phyloP scores from a whole-genome alignment of 35 echinoderm and acorn worm species.

The Heliocidaris tuberculata region DNA sequence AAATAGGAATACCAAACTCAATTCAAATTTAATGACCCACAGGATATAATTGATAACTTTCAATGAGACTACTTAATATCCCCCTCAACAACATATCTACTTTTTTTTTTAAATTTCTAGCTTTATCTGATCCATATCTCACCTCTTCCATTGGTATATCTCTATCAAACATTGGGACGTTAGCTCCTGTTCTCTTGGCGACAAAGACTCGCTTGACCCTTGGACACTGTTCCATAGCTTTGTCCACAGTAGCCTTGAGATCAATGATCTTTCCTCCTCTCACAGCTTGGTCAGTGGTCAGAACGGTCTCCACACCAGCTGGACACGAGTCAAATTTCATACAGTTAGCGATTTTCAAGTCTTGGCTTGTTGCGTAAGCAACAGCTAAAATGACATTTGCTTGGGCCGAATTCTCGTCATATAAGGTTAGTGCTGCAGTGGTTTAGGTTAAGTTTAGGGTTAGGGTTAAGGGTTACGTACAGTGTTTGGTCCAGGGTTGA shows the following conservation, averaged over 20 bases:
- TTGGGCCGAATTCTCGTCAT: not conserved
- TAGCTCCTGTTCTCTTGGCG: slow-evolving; percentile 74
- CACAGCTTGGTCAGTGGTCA: slow-evolving; percentile 92
- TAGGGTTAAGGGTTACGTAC: not conserved
- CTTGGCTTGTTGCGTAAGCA: not conserved
- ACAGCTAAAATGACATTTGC: not conserved
- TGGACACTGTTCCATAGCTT: slow-evolving; percentile 76
- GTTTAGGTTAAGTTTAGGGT: not conserved
- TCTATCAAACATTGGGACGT: slow-evolving; percentile 58
- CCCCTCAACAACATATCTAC: no score
- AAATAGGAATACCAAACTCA: no score
- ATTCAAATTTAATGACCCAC: no score
- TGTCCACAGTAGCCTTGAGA: slow-evolving; percentile 87
- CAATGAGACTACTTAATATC: no score
- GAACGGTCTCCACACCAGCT: slow-evolving; percentile 87
- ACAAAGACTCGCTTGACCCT: slow-evolving; percentile 92
- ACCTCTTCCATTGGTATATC: slow-evolving; percentile 99
- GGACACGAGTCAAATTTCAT: slow-evolving; percentile 19
- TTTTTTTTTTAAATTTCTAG: no score
- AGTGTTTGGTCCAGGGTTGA: no score
- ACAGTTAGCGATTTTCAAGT: not conserved
- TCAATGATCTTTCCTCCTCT: slow-evolving; percentile 92
- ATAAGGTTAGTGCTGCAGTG: not conserved
- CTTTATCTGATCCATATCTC: not conserved
- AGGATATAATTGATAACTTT: no score